These are phyloP conservation scores for Chromobotia macracanthus DNA, from an alignment of 2,797 vertebrate species.

Conservation along the genomic window DNA sequence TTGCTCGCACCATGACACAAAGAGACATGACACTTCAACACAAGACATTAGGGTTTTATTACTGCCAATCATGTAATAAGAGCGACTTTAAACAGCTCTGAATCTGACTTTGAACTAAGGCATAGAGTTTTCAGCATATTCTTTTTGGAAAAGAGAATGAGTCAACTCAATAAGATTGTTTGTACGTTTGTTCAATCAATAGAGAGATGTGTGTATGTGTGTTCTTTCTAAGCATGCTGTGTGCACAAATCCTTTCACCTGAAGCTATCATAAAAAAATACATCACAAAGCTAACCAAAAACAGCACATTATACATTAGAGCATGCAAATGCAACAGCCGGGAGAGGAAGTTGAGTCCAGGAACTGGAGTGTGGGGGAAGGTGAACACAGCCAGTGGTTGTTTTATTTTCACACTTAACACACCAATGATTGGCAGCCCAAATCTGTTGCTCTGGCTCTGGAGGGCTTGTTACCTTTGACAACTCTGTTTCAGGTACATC, in stretches of 20 bases:
- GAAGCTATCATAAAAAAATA: conserved; percentile 26
- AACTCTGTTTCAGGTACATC: conserved; percentile 35
- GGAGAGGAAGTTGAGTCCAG: neutral
- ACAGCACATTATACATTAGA: conserved; percentile 11
- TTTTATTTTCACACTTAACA: conserved; percentile 40
- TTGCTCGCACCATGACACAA: no score
- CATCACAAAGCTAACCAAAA: conserved; percentile 33
- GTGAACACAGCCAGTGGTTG: conserved; percentile 19
- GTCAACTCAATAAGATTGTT: no score
- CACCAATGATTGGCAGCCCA: conserved; percentile 50
- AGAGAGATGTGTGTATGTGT: no score
- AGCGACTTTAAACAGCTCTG: conserved; percentile 68
- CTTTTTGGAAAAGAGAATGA: conserved; percentile 69
- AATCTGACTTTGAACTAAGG: conserved; percentile 70
- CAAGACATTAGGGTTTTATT: conserved; percentile 60
- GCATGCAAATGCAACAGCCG: neutral
- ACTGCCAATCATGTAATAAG: conserved; percentile 71
- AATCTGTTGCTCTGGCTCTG: conserved; percentile 49
- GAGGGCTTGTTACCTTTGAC: conserved; percentile 54
- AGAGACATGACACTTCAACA: conserved; percentile 5
- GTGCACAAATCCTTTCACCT: conserved; percentile 5
- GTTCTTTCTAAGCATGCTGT: neutral
- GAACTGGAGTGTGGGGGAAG: conserved; percentile 17
- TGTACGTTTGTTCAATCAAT: no score
- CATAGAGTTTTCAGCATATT: conserved; percentile 70